Conservation (phyloP, 92 coral and sea anemone genomes). For the Porites divaricata region DNA sequence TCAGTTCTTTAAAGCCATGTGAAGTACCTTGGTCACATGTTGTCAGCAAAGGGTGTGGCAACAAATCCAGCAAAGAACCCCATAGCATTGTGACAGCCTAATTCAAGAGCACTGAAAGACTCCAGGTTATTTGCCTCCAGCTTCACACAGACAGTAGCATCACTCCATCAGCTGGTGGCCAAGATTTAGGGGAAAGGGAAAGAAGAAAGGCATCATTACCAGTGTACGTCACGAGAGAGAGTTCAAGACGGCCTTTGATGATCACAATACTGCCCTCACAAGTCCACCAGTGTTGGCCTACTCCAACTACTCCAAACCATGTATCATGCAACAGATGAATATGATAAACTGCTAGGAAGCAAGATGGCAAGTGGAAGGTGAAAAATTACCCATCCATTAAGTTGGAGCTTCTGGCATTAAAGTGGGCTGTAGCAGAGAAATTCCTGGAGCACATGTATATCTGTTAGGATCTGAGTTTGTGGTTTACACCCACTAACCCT, state of each 20-base stretch:
- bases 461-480: conserved; percentile 62
- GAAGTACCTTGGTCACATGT: no score
- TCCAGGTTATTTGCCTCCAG: conserved; percentile 51
- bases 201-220: conserved; percentile 34
- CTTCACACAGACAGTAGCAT: conserved; percentile 59
- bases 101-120: conserved; percentile 40
- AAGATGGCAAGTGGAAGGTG: conserved; percentile 64
- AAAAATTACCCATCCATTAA: conserved; percentile 66
- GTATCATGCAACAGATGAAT: conserved; percentile 68
- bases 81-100: conserved; percentile 43
- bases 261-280: conserved; percentile 47
- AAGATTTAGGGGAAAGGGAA: conserved; percentile 45
- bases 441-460: conserved; percentile 47
- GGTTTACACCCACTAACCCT: conserved; percentile 64
- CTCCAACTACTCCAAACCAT: conserved; percentile 63
- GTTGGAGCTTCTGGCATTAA: conserved; percentile 68
- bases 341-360: conserved; percentile 12
- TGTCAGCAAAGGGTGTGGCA: conserved; percentile 63
- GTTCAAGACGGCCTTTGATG: conserved; percentile 54
- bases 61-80: conserved; percentile 59
- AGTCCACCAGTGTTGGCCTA: not conserved
- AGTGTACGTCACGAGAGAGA: conserved; percentile 50
- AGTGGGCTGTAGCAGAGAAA: conserved; percentile 73
- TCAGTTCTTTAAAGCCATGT: conserved; percentile 42
- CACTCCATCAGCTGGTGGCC: conserved; percentile 48